Conservation (phyloP, 2,888 invertebrate species). For the Psylliodes chrysocephalus region DNA sequence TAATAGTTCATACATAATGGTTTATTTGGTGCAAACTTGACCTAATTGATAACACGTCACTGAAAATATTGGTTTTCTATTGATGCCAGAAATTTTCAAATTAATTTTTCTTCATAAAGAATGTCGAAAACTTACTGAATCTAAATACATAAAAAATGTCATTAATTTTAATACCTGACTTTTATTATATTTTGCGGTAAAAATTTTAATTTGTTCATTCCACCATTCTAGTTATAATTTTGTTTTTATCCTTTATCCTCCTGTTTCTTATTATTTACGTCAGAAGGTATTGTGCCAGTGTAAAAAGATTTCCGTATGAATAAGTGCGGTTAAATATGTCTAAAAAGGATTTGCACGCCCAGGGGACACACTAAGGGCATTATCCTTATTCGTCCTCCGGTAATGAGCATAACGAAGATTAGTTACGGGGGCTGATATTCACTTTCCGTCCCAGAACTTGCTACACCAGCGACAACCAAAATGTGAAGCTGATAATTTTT, state of each 20-base stretch:
- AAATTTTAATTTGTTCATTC: too few species aligned
- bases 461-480: slow-evolving; percentile 40
- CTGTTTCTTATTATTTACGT: slow-evolving; percentile 2
- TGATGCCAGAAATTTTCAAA: too few species aligned
- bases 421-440: slow-evolving; percentile 43
- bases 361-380: slow-evolving; percentile 25
- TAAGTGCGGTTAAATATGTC: slow-evolving; percentile 21
- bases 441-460: slow-evolving; percentile 31
- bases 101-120: too few species aligned
- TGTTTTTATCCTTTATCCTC: neutral
- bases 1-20: too few species aligned
- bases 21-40: too few species aligned
- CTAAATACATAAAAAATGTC: too few species aligned
- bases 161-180: too few species aligned
- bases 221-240: too few species aligned
- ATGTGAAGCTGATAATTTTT: neutral
- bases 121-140: too few species aligned
- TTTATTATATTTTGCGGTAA: too few species aligned
- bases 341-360: slow-evolving; percentile 30
- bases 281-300: neutral
- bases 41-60: too few species aligned
- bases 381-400: slow-evolving; percentile 35
- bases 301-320: slow-evolving; percentile 22
- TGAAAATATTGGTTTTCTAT: too few species aligned
- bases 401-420: slow-evolving; percentile 49